Conservation (phyloP, 2,797 vertebrate species). For the Mormyrus hasselquistii region DNA sequence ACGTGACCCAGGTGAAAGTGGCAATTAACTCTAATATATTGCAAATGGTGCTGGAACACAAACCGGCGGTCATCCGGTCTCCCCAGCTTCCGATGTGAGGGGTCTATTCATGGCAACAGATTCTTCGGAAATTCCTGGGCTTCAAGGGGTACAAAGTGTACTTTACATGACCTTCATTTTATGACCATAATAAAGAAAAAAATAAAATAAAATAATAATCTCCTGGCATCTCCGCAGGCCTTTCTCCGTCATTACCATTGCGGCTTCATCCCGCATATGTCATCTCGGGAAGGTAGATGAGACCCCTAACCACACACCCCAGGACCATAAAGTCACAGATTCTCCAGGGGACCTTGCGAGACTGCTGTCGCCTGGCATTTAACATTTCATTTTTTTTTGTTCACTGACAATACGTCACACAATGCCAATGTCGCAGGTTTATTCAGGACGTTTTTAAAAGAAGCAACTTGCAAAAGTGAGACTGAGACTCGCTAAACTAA, state of each 20-base stretch:
- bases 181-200: conserved; percentile 23
- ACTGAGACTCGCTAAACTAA: not conserved
- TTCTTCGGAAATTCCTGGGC: conserved; percentile 19
- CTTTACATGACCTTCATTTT: conserved; percentile 9
- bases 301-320: not conserved
- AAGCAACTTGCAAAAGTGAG: not conserved
- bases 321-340: not conserved
- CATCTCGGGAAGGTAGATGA: not conserved
- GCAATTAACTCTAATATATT: conserved; percentile 47
- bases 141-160: not conserved
- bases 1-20: conserved; percentile 47
- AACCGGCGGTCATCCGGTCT: conserved; percentile 33
- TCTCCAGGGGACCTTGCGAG: not conserved
- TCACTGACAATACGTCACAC: not conserved
- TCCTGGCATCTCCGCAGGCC: not conserved
- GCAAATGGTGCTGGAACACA: conserved; percentile 41
- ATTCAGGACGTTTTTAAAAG: not conserved
- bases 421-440: not conserved
- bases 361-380: not conserved
- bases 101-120: conserved; percentile 37
- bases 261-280: not conserved
- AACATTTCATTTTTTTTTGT: conserved; percentile 18
- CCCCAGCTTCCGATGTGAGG: conserved; percentile 37
- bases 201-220: conserved; percentile 17
- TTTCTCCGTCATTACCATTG: not conserved